A percentile compares a stretch with the other conserved stretches of the same genome.
These are phyloP conservation scores for Melanaphis sacchari DNA, from an alignment of 1,140 invertebrate genomes.

Conservation along the genomic window DNA sequence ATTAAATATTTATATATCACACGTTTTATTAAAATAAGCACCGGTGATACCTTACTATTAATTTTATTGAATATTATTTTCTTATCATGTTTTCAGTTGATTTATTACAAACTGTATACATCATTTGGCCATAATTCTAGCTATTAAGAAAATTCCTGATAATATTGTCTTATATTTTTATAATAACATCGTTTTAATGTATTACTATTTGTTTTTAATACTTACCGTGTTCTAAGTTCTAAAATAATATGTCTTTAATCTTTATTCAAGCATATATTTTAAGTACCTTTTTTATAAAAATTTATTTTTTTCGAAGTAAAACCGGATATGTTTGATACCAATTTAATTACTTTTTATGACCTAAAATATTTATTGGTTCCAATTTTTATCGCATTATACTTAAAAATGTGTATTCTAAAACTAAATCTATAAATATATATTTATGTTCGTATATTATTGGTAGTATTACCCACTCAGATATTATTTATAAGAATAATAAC, in stretches of 20 bases:
- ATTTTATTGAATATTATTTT: neutral
- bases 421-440: conserved; percentile 15
- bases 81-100: neutral
- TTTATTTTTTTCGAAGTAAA: neutral
- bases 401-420: neutral
- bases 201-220: neutral
- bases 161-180: neutral
- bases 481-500: neutral
- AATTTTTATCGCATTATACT: neutral
- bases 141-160: neutral
- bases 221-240: neutral
- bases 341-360: neutral
- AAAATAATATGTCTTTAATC: neutral
- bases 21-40: neutral
- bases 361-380: neutral
- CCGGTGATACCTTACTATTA: neutral
- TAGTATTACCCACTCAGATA: neutral
- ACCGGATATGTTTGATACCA: neutral
- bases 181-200: neutral
- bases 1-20: neutral
- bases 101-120: neutral
- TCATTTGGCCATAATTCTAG: neutral
- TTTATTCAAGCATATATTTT: neutral
- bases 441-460: neutral
- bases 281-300: neutral